Percentiles rank a stretch among this genome's conserved stretches.
Conservation (phyloP, 1,140 invertebrate genomes). For the Heliconius himera region DNA sequence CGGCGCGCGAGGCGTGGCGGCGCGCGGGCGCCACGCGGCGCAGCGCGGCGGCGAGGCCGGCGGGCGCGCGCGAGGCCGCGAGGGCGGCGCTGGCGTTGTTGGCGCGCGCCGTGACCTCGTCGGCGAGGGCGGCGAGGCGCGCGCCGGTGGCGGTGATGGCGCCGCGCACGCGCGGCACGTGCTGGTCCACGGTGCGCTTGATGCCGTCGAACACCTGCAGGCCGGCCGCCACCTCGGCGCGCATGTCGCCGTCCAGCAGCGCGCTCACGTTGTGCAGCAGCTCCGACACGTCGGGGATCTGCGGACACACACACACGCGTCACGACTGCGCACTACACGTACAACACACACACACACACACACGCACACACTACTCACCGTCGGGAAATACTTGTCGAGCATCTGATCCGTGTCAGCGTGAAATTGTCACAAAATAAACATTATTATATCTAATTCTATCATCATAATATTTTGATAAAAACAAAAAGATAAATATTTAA, state of each 20-base stretch:
- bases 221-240: conserved; percentile 85
- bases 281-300: conserved; percentile 88
- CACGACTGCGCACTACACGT: not conserved
- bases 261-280: conserved; percentile 84
- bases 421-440: not conserved
- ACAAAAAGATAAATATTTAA: no score
- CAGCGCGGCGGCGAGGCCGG: conserved; percentile 80
- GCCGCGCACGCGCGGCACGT: conserved; percentile 84
- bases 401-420: conserved; percentile 80
- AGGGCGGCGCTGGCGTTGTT: conserved; percentile 61
- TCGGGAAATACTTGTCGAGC: conserved; percentile 89
- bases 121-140: conserved; percentile 50
- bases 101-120: conserved; percentile 54
- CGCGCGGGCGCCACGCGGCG: conserved; percentile 85
- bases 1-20: conserved; percentile 79
- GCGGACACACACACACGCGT: conserved; percentile 19
- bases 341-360: not conserved
- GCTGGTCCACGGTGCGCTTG: conserved; percentile 85
- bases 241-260: conserved; percentile 84
- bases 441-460: not conserved
- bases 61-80: conserved; percentile 62
- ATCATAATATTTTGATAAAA: no score
- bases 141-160: conserved; percentile 83
- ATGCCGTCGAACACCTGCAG: conserved; percentile 85
- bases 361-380: conserved; percentile 81